A percentile compares a stretch with the other conserved stretches of the same genome.
Conservation (phyloP, 1,140 invertebrate species). For the Drosophila persimilis region DNA sequence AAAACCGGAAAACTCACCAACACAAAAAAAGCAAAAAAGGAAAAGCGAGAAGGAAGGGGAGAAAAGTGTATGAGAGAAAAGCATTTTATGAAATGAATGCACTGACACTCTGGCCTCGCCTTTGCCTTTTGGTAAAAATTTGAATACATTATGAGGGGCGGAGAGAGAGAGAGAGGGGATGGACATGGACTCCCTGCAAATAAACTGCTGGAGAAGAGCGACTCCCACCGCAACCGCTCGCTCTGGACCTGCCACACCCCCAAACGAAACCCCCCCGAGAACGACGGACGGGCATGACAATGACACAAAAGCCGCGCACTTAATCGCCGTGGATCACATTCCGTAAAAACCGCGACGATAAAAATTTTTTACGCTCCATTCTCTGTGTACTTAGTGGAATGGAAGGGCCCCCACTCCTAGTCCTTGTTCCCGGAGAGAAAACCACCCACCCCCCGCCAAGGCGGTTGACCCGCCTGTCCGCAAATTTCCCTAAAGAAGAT, state of each 20-base stretch:
- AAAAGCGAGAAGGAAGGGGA: slow-evolving; percentile 10
- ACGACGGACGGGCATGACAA: slow-evolving; percentile 68
- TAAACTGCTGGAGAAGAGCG: slow-evolving; percentile 33
- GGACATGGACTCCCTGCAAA: slow-evolving; percentile 44
- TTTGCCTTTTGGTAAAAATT: slow-evolving; percentile 66
- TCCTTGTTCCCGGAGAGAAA: neutral
- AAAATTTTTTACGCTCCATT: slow-evolving; percentile 81
- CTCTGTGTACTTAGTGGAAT: slow-evolving; percentile 79
- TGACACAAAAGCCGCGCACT: slow-evolving; percentile 82
- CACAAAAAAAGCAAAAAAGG: slow-evolving; percentile 9
- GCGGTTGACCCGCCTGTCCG: slow-evolving; percentile 72
- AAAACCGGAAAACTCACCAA: slow-evolving; percentile 20
- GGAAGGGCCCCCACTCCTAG: slow-evolving; percentile 40
- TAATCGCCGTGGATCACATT: slow-evolving; percentile 82
- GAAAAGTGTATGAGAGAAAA: slow-evolving; percentile 45
- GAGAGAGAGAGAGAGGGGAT: slow-evolving; percentile 8
- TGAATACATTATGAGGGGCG: slow-evolving; percentile 73
- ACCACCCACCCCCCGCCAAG: slow-evolving; percentile 19
- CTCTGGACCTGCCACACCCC: slow-evolving; percentile 3
- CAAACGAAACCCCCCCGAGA: slow-evolving; percentile 8
- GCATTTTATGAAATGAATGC: slow-evolving; percentile 81
- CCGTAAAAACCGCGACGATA: slow-evolving; percentile 82
- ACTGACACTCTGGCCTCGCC: slow-evolving; percentile 76
- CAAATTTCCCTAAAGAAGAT: slow-evolving; percentile 44
- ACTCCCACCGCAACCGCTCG: no score